Conservation (phyloP, 2,113 vertebrate genomes). For the Falcunculus frontatus region DNA sequence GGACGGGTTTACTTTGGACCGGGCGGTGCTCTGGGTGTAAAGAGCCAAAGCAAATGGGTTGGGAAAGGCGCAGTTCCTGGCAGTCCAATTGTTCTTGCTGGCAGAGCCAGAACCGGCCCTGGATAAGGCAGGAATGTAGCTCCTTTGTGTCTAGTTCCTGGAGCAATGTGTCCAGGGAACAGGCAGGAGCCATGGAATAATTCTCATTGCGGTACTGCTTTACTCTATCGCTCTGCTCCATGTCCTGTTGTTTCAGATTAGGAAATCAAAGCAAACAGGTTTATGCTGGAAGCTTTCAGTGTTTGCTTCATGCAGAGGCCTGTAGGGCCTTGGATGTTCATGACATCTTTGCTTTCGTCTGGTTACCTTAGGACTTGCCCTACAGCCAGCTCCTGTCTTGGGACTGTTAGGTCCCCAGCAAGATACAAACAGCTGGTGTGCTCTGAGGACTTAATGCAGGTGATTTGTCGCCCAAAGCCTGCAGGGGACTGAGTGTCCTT, state of each 20-base stretch:
- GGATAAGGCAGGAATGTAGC: slow-evolving; percentile 41
- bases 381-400: background rate
- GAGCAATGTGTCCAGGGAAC: background rate
- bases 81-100: background rate
- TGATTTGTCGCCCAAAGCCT: background rate
- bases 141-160: slow-evolving; percentile 42
- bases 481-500: background rate
- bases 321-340: background rate
- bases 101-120: background rate
- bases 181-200: background rate
- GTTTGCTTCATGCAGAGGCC: background rate
- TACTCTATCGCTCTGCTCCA: background rate
- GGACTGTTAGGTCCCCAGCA: background rate
- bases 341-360: rapidly evolving
- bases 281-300: background rate
- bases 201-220: background rate
- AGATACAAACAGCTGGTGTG: background rate
- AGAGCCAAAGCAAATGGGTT: slow-evolving; percentile 34
- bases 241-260: background rate
- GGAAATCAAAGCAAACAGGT: background rate
- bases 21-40: rapidly evolving
- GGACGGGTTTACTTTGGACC: background rate
- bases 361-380: rapidly evolving
- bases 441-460: background rate
- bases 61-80: slow-evolving; percentile 36